Base-by-base conservation (phyloP, 2,888 invertebrate species). In the Folsomia manolachei region DNA sequence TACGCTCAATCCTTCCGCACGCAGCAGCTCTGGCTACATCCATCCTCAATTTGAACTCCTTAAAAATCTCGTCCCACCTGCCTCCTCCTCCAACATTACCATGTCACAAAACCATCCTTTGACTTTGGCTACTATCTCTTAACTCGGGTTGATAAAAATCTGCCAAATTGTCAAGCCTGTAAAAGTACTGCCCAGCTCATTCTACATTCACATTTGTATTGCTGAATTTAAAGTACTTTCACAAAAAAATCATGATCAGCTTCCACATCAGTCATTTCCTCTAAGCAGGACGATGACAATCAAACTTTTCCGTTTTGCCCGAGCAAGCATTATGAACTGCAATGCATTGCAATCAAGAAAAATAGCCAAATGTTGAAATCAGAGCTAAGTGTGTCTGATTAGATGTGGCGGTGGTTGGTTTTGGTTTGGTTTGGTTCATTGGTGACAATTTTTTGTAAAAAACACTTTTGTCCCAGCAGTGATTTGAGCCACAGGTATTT, bases 401-500 rank as follows among this genome's bases (percentile, higher is more conserved):
- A 39, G 39, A 39, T 39, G 39, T 9, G 39, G 39, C 14, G 14
- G 39, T 39, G 39, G 39, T 9, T 9, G 14, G 39, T 39, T n/a
- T n/a, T 39, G 39, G 39, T 4, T 39, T 14, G 39, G 39, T 39
- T 39, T 4, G 39, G 39, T 9, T 39, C 7, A 14, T 9, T 39
- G 39, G 39, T 39, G 39, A 39, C 39, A 39, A 39, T 39, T 39
- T 39, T 39, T 39, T 39, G 4, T 4, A 4, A 14, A 39, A 39
- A 39, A 39, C 39, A 39, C 39, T 39, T 39, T 14, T 14, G 39
- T 39, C 39, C n/a, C n/a, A n/a, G n/a, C 27, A 71, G 73, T 39
- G 39, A 39, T 14, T n/a, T 39, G 39, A 72, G 77, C 74, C 74
- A 77, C 79, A 79, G 75, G 79, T 77, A 75, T 78, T 79, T 79